Evolutionary conservation across 2,888 invertebrate genomes (phyloP), one percentile per base, ranked within the genome.

Genomic region (Agelastica alni): DNA sequence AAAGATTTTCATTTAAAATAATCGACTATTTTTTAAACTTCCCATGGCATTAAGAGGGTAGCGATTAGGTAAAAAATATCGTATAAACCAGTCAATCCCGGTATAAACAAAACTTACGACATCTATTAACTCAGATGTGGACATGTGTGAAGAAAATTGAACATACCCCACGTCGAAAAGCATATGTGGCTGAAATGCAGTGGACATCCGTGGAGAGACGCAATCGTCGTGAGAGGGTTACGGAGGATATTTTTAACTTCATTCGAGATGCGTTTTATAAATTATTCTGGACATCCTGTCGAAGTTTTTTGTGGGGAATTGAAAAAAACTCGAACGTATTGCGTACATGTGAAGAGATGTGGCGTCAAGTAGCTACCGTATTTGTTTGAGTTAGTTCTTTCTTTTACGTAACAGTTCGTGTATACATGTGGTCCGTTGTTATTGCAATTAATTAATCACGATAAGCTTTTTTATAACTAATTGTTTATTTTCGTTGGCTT

Each of bases 111-210:
- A 36, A 46, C 36, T 37, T n/a, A 46, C 13, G 18, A 18, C 46
- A 42, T 43, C 47, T 37, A 48, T 42, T 30, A 32, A 42, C 67
- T 67, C 73, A 73, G 70, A 71, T 73, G 73, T 73, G 71, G 68
- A 71, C 61, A 68, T 64, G 73, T 72, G 73, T 73, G 73, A 74
- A 73, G 72, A 73, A 74, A 69, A 71, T 71, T 68, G 51, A 59
- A 58, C 60, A 64, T 58, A 56, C 70, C 63, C 70, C 46, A 46
- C 36, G 37, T 26, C 67, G 69, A 68, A 65, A 65, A 62, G 60
- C 62, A 64, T 64, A 56, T 65, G 60, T 61, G 59, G 53, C 63
- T 61, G 62, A 53, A 47, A 51, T 53, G 63, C 63, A 68, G 66
- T 70, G 71, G 71, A 71, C 71, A 71, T 66, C 63, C 65, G 64